phyloP scores from a whole-genome alignment of 2,797 vertebrate species.

The Xenops minutus region DNA sequence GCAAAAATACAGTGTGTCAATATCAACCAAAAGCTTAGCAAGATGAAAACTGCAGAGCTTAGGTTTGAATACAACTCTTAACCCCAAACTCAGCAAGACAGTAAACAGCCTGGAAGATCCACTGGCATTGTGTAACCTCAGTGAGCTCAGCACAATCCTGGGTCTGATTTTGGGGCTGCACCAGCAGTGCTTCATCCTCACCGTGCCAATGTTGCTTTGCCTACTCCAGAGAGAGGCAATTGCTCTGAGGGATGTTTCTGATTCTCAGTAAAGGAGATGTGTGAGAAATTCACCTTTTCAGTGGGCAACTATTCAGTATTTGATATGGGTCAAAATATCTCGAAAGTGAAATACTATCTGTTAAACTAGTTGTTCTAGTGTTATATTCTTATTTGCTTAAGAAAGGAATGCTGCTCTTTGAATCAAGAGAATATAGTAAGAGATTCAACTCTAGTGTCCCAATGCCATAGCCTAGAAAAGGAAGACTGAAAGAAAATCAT shows the following conservation, averaged over 20 bases:
- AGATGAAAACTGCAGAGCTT: not conserved
- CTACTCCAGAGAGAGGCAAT: not conserved
- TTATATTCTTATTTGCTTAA: not conserved
- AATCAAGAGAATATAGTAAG: not conserved
- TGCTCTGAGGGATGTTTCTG: not conserved
- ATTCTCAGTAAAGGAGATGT: not conserved
- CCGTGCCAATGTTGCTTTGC: accelerated
- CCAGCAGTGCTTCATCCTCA: accelerated
- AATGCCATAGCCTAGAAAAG: not conserved
- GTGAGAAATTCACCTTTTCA: not conserved
- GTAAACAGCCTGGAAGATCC: not conserved
- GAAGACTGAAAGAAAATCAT: not conserved
- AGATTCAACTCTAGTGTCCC: not conserved
- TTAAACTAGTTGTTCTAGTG: not conserved
- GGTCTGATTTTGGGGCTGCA: not conserved
- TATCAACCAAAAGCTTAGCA: not conserved
- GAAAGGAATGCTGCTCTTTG: not conserved
- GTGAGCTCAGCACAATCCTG: not conserved
- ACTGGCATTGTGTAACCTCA: not conserved
- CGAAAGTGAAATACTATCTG: not conserved
- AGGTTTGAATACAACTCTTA: not conserved
- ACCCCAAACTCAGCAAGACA: not conserved
- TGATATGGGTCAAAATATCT: not conserved
- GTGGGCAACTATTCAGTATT: not conserved
- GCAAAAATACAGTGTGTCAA: not conserved